Conservation (phyloP, 2,113 vertebrate genomes). For the Mobula birostris region DNA sequence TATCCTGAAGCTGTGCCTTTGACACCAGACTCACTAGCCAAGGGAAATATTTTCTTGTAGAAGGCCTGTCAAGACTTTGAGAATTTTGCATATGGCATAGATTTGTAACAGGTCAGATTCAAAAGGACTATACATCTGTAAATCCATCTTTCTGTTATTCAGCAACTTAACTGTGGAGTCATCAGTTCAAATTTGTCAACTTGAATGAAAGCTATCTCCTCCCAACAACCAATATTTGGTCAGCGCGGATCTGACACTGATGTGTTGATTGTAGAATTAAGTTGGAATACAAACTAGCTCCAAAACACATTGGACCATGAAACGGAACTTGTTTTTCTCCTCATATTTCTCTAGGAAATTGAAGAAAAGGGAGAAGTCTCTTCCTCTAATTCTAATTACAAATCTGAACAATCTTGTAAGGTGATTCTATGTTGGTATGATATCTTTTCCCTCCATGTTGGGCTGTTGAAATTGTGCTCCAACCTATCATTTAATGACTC, state of each 20-base stretch:
- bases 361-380: neutral
- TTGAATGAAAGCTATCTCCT: neutral
- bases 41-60: too few species aligned
- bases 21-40: too few species aligned
- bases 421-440: neutral
- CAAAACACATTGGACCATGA: neutral
- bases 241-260: neutral
- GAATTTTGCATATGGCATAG: neutral
- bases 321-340: neutral
- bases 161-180: neutral
- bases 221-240: neutral
- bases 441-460: neutral
- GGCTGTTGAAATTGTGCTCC: neutral
- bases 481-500: neutral
- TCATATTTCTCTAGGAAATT: neutral
- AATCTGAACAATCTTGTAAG: neutral
- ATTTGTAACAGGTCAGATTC: neutral
- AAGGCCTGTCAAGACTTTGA: too few species aligned
- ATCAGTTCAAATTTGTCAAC: neutral
- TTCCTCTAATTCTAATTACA: neutral
- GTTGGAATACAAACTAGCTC: neutral
- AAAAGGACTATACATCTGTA: neutral
- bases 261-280: neutral
- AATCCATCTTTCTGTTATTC: too few species aligned
- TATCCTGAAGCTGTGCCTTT: too few species aligned